Evolutionary conservation across 2,888 invertebrate species (phyloP).

Genomic region (Orchestes rusci): DNA sequence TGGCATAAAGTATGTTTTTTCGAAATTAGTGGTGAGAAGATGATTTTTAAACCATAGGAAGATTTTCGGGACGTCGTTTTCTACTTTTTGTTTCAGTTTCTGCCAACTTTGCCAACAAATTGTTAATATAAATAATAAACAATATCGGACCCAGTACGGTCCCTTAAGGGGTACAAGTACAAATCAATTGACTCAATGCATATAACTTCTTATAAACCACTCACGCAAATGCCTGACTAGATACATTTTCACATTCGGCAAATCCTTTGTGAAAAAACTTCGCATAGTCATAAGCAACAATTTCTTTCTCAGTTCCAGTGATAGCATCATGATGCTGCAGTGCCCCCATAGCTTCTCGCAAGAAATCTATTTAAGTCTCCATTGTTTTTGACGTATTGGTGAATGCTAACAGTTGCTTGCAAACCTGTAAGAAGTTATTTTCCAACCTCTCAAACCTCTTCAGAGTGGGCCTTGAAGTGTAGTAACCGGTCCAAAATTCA

Average conservation of each 20-base stretch:
- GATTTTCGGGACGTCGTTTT: no score
- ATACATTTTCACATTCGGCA: constrained; percentile 43
- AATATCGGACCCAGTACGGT: no score
- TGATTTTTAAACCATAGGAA: no score
- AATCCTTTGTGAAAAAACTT: constrained; percentile 64
- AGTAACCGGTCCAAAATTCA: constrained; percentile 91
- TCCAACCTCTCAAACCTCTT: constrained; percentile 69
- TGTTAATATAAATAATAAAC: no score
- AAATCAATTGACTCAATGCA: not conserved
- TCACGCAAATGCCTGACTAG: constrained; percentile 32
- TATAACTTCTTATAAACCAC: constrained; percentile 1
- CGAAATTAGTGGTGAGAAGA: no score
- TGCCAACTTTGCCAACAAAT: no score
- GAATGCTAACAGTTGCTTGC: constrained; percentile 65
- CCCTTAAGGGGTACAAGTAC: no score
- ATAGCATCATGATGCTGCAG: constrained; percentile 89
- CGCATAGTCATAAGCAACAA: constrained; percentile 82
- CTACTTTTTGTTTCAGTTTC: no score
- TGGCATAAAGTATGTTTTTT: no score
- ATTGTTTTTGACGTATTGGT: constrained; percentile 44
- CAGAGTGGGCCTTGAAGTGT: constrained; percentile 71
- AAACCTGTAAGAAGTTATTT: constrained; percentile 63
- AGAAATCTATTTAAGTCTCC: constrained; percentile 45
- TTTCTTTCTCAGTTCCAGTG: constrained; percentile 75
- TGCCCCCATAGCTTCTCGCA: constrained; percentile 59